These are phyloP conservation scores for Cenopis cana DNA, from an alignment of 2,888 invertebrate genomes.

Conservation along the genomic window DNA sequence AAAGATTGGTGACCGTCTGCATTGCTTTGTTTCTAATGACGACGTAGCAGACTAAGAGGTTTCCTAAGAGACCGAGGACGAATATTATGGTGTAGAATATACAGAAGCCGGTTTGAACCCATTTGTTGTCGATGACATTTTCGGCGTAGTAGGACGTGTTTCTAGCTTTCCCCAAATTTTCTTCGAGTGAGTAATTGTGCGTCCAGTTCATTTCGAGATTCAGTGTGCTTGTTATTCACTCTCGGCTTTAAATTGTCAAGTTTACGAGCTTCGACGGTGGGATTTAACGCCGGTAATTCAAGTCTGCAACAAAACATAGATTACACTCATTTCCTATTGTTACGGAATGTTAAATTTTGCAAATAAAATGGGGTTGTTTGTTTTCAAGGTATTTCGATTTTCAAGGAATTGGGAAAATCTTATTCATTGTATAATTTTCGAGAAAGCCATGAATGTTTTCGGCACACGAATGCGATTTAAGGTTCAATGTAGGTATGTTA, in stretches of 20 bases:
- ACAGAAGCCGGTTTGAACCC: constrained; percentile 90
- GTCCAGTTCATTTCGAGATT: constrained; percentile 66
- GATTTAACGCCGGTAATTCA: constrained; percentile 60
- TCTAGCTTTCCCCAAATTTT: constrained; percentile 58
- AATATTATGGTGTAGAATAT: constrained; percentile 94
- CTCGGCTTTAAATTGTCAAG: constrained; percentile 59
- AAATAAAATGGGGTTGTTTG: constrained; percentile 31
- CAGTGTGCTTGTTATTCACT: constrained; percentile 25
- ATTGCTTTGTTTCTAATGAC: constrained; percentile 96
- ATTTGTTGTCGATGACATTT: constrained; percentile 87
- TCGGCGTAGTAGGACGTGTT: constrained; percentile 64
- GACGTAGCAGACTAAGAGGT: constrained; percentile 96
- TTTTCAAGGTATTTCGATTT: constrained; percentile 15
- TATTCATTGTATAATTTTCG: not conserved
- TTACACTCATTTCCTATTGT: constrained; percentile 53
- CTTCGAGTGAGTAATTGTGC: constrained; percentile 58
- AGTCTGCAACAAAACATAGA: constrained; percentile 77
- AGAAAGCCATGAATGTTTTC: not conserved
- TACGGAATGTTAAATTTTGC: constrained; percentile 39
- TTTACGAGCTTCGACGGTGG: constrained; percentile 65
- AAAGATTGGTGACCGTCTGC: constrained; percentile 99
- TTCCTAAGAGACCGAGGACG: constrained; percentile 94
- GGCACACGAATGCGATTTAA: too few species aligned
- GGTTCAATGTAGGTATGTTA: too few species aligned
- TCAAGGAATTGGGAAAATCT: not conserved